Conservation (phyloP, 2,797 vertebrate genomes). For the Todus mexicanus region DNA sequence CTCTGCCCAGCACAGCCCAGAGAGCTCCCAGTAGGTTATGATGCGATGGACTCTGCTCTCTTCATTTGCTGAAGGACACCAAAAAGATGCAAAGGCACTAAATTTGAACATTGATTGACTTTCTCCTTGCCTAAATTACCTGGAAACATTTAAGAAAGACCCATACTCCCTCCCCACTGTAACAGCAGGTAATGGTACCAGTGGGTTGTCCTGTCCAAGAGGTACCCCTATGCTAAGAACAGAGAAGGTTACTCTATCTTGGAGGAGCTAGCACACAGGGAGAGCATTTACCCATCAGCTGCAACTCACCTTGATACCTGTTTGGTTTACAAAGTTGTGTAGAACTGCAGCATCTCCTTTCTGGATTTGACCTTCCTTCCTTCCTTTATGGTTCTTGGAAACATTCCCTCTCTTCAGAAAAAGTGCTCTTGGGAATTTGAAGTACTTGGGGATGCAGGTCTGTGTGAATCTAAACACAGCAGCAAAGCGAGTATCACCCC, state of each 20-base stretch:
- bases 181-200: background rate
- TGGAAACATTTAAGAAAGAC: background rate
- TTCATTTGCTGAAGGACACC: background rate
- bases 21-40: background rate
- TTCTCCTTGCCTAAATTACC: background rate
- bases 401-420: background rate
- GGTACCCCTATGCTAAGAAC: background rate
- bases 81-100: background rate
- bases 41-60: background rate
- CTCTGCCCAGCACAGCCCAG: background rate
- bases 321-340: background rate
- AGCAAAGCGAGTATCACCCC: background rate
- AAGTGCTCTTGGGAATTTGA: background rate
- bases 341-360: background rate
- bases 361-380: background rate
- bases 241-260: background rate
- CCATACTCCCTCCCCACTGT: background rate
- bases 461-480: fast-evolving
- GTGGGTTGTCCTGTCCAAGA: background rate
- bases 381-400: background rate
- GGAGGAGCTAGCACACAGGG: background rate
- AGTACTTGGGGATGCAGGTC: background rate
- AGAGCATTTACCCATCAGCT: background rate
- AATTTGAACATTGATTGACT: background rate
- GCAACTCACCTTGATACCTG: background rate